phyloP scores from a whole-genome alignment of 2,888 invertebrate species.

The Phalangium opilio region DNA sequence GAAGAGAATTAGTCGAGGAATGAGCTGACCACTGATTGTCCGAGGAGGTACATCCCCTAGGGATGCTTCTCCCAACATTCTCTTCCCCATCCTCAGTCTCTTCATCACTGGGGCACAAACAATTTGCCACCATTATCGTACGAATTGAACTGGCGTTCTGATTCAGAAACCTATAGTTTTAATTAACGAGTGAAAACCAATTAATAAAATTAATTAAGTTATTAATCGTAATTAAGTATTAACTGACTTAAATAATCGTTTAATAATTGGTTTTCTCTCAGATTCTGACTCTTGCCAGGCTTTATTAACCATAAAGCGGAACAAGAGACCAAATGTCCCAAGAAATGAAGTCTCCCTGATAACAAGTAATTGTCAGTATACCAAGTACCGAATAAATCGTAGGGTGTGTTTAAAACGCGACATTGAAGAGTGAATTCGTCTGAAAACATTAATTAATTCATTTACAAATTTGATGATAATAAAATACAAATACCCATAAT shows the following conservation, averaged over 20 bases:
- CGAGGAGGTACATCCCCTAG: neutral
- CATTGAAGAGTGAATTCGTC: conserved; percentile 53
- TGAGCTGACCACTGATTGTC: neutral
- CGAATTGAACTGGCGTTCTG: conserved; percentile 59
- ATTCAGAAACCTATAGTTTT: conserved; percentile 38
- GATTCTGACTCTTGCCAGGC: conserved; percentile 63
- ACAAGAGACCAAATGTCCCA: conserved; percentile 50
- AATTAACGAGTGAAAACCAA: too few relatives aligned
- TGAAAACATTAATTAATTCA: too few relatives aligned
- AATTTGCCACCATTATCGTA: conserved; percentile 58
- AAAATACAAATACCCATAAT: too few relatives aligned
- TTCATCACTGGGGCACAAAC: conserved; percentile 28
- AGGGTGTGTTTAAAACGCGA: conserved; percentile 62
- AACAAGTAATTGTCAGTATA: conserved; percentile 62
- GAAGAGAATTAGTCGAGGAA: neutral
- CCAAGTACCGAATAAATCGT: conserved; percentile 81
- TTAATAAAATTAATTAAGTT: too few relatives aligned
- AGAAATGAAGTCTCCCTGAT: conserved; percentile 64
- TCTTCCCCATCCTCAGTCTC: neutral
- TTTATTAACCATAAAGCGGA: conserved; percentile 37
- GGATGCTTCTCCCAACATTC: neutral
- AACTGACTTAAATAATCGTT: conserved; percentile 52
- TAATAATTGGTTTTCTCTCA: conserved; percentile 60
- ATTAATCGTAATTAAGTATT: too few relatives aligned
- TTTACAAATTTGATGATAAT: too few relatives aligned